Conservation (phyloP, 2,797 vertebrate genomes). For the Catharus ustulatus region DNA sequence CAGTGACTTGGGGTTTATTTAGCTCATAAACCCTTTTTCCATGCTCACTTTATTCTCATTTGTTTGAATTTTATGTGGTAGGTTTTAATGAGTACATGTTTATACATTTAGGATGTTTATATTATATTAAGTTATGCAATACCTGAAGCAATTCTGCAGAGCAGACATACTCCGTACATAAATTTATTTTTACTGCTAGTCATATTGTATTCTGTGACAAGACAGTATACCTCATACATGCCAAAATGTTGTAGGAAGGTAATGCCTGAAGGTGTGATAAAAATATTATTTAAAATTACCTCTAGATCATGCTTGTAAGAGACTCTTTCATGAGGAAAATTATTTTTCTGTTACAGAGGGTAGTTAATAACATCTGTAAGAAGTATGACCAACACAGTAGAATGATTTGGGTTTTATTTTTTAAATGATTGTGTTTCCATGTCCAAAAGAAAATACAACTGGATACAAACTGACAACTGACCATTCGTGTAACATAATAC, state of each 20-base stretch:
- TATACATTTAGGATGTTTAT: slow-evolving; percentile 22
- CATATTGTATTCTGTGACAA: background rate
- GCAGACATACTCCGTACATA: background rate
- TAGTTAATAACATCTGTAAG: background rate
- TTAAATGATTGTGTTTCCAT: background rate
- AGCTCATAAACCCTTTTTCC: background rate
- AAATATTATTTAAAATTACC: background rate
- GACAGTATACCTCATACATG: background rate
- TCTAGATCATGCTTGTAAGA: background rate
- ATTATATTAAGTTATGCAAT: background rate
- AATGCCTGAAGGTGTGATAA: background rate
- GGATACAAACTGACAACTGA: background rate
- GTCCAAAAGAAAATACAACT: background rate
- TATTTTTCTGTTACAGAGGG: background rate
- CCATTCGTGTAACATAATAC: background rate
- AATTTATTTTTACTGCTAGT: background rate
- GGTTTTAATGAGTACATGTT: background rate
- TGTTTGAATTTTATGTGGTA: background rate
- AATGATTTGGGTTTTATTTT: background rate
- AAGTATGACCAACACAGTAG: background rate
- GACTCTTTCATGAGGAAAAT: background rate
- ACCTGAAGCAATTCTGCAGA: background rate
- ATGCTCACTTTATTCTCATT: background rate
- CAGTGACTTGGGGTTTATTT: background rate
- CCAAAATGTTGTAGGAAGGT: background rate